phyloP scores from a whole-genome alignment of 2,888 invertebrate genomes.

The Sarcophaga subvicina region DNA sequence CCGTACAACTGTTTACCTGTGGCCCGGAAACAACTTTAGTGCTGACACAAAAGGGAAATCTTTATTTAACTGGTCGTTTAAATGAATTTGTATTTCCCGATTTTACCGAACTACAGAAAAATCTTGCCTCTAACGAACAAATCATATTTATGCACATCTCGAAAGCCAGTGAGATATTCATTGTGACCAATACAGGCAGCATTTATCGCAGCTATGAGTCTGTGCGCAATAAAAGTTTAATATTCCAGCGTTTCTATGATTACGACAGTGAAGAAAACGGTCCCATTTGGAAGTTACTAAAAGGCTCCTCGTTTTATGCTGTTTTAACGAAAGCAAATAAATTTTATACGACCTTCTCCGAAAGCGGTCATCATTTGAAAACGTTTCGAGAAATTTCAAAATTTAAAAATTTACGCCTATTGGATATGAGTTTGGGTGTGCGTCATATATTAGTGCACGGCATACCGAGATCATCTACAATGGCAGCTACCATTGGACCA shows the following conservation, averaged over 20 bases:
- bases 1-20: slow-evolving; percentile 78
- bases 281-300: slow-evolving; percentile 79
- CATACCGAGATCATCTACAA: slow-evolving; percentile 76
- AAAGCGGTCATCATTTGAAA: slow-evolving; percentile 81
- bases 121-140: slow-evolving; percentile 77
- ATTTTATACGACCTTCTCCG: slow-evolving; percentile 81
- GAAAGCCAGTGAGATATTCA: slow-evolving; percentile 80
- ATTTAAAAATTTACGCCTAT: slow-evolving; percentile 79
- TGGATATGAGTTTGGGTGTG: slow-evolving; percentile 80
- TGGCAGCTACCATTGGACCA: slow-evolving; percentile 73
- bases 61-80: slow-evolving; percentile 79
- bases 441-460: slow-evolving; percentile 80
- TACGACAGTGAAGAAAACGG: slow-evolving; percentile 81
- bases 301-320: slow-evolving; percentile 79
- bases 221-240: slow-evolving; percentile 78
- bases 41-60: slow-evolving; percentile 77
- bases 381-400: slow-evolving; percentile 82
- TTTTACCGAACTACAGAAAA: slow-evolving; percentile 79
- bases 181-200: slow-evolving; percentile 79
- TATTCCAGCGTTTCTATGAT: slow-evolving; percentile 81
- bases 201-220: slow-evolving; percentile 80
- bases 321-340: slow-evolving; percentile 80
- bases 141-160: slow-evolving; percentile 81
- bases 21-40: slow-evolving; percentile 80
- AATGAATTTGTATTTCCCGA: slow-evolving; percentile 79